phyloP scores from a whole-genome alignment of 2,888 invertebrate species.

The Lycocerus yunnanus region DNA sequence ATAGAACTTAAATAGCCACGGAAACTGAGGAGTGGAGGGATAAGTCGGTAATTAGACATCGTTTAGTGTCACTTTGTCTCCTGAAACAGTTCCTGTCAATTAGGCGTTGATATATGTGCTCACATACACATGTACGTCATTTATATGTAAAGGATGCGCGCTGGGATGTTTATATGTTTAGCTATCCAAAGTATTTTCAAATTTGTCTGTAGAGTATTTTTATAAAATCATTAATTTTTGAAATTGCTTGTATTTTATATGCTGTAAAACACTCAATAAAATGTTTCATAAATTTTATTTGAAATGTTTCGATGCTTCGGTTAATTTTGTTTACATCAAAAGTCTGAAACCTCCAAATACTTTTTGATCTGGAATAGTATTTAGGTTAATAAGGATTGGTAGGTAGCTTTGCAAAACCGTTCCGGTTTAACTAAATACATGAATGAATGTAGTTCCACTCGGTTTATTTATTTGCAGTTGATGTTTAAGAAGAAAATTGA shows the following conservation, averaged over 20 bases:
- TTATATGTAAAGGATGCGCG: slow-evolving; percentile 28
- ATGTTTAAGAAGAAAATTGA: too few relatives aligned
- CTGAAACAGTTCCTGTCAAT: slow-evolving; percentile 55
- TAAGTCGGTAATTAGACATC: slow-evolving; percentile 54
- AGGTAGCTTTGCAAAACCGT: too few relatives aligned
- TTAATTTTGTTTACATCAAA: not conserved
- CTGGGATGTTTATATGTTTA: slow-evolving; percentile 24
- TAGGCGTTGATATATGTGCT: slow-evolving; percentile 56
- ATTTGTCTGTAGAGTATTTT: slow-evolving; percentile 46
- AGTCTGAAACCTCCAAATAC: not conserved
- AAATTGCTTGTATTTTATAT: slow-evolving; percentile 12
- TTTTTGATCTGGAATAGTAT: not conserved
- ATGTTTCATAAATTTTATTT: not conserved
- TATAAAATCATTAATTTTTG: slow-evolving; percentile 17
- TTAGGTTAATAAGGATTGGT: not conserved
- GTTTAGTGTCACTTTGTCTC: slow-evolving; percentile 59
- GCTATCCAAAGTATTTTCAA: slow-evolving; percentile 45
- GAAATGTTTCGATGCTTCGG: not conserved
- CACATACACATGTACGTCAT: slow-evolving; percentile 42
- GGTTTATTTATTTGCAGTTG: too few relatives aligned
- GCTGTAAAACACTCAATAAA: not conserved
- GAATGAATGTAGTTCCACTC: too few relatives aligned
- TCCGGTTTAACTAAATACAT: too few relatives aligned
- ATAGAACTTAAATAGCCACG: slow-evolving; percentile 51
- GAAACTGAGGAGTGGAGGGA: slow-evolving; percentile 39